Percentiles rank a stretch among this genome's conserved stretches.
Evolutionary conservation across 2,113 vertebrate species (phyloP).

Genomic region (Nerophis ophidion): DNA sequence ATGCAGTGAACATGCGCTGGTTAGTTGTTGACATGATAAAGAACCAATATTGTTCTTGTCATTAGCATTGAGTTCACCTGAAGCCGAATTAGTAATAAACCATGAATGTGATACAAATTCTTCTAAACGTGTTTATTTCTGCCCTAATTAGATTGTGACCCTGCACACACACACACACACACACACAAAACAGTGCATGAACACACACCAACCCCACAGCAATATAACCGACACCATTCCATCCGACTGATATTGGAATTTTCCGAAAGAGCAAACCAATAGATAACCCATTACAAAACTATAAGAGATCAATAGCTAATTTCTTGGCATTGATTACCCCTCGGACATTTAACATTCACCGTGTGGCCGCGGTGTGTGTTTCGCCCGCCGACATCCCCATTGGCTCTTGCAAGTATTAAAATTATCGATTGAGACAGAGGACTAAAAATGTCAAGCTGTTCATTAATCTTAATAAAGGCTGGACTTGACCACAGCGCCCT

Average conservation of each 20-base stretch:
- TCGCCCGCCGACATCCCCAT: constrained; percentile 70
- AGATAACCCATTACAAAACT: constrained; percentile 90
- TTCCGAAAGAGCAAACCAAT: constrained; percentile 93
- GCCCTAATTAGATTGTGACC: constrained; percentile 83
- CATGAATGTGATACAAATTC: constrained; percentile 44
- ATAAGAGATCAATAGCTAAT: constrained; percentile 96
- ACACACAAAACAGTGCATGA: constrained; percentile 19
- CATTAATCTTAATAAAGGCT: constrained; percentile 82
- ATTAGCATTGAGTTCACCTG: constrained; percentile 10
- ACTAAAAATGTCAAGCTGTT: constrained; percentile 87
- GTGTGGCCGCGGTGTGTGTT: constrained; percentile 79
- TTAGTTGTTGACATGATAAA: neutral
- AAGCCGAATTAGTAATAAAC: constrained; percentile 43
- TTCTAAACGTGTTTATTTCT: constrained; percentile 68
- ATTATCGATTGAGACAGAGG: constrained; percentile 79
- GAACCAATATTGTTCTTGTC: neutral
- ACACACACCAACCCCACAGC: constrained; percentile 40
- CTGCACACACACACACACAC: constrained; percentile 28
- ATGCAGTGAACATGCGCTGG: neutral
- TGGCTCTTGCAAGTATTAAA: constrained; percentile 80
- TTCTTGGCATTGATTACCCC: constrained; percentile 91
- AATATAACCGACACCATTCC: constrained; percentile 76
- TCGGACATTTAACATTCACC: constrained; percentile 88
- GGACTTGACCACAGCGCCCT: constrained; percentile 62
- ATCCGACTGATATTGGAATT: constrained; percentile 85